phyloP scores from a whole-genome alignment of 2,797 vertebrate species.

The Hipposideros larvatus region DNA sequence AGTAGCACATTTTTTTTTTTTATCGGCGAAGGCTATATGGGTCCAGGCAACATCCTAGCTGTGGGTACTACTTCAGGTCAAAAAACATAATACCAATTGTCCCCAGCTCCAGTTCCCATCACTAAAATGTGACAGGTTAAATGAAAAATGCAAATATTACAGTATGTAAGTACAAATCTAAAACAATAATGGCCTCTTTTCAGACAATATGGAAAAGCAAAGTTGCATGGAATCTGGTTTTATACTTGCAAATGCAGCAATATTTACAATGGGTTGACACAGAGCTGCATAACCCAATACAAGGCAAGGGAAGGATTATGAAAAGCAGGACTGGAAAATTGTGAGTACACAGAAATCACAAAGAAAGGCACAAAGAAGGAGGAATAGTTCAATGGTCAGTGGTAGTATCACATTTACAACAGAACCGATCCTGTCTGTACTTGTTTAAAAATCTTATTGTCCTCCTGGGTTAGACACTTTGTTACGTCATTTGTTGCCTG shows the following conservation, averaged over 20 bases:
- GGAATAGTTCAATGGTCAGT: conserved; percentile 50
- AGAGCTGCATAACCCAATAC: conserved; percentile 50
- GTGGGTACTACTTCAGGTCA: conserved; percentile 57
- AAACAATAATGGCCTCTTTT: conserved; percentile 78
- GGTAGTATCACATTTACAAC: not conserved
- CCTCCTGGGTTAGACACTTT: not conserved
- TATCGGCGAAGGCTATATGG: conserved; percentile 54
- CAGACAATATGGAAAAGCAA: conserved; percentile 74
- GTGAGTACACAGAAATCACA: conserved; percentile 22
- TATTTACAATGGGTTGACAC: conserved; percentile 80
- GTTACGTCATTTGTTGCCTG: not conserved
- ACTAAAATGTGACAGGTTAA: conserved; percentile 77
- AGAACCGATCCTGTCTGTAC: not conserved
- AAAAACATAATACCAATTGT: conserved; percentile 67
- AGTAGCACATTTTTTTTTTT: too few species aligned
- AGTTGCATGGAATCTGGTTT: conserved; percentile 67
- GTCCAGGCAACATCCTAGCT: conserved; percentile 41
- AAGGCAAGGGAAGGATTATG: conserved; percentile 60
- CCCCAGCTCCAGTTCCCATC: conserved; percentile 62
- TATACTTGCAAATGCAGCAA: conserved; percentile 80
- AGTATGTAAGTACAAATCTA: conserved; percentile 75
- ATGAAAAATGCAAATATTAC: conserved; percentile 77
- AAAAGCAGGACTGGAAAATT: conserved; percentile 44
- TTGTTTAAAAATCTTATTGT: not conserved
- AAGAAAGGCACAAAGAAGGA: not conserved